These are phyloP conservation scores for Rhincodon typus DNA, from an alignment of 2,797 vertebrate genomes.

Conservation along the genomic window DNA sequence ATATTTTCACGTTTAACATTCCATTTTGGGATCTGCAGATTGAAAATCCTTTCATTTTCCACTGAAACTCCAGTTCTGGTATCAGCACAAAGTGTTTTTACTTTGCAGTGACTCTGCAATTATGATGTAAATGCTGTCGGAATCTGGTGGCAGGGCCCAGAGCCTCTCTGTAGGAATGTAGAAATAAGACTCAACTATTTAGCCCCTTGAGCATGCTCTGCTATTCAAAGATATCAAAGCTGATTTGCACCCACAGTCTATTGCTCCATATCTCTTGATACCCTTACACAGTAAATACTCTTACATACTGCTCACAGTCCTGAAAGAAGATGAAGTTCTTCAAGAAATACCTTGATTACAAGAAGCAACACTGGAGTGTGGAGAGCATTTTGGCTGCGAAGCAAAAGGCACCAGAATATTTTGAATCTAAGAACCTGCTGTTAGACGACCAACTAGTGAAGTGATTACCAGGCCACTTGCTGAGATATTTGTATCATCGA, in stretches of 20 bases:
- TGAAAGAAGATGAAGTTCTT: background rate
- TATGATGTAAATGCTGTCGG: background rate
- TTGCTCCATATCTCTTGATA: background rate
- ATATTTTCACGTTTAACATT: background rate
- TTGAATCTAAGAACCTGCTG: background rate
- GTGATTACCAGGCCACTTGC: too few relatives aligned
- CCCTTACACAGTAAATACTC: background rate
- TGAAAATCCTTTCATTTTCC: background rate
- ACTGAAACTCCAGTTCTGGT: background rate
- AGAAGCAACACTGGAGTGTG: background rate
- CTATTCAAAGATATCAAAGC: background rate
- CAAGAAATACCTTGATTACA: background rate
- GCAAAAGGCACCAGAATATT: background rate
- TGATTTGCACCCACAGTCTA: background rate
- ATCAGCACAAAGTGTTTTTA: background rate
- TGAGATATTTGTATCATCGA: too few relatives aligned
- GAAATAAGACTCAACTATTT: background rate
- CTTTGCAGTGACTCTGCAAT: background rate
- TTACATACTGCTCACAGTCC: background rate
- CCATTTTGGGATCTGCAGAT: background rate
- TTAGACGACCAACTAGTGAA: background rate
- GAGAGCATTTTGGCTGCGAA: background rate
- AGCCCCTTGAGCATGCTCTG: background rate
- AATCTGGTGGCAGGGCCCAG: background rate
- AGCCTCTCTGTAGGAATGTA: background rate